A percentile compares a stretch with the other conserved stretches of the same genome.
Evolutionary conservation across 2,113 vertebrate genomes (phyloP).

Genomic region (Sapayoa aenigma): DNA sequence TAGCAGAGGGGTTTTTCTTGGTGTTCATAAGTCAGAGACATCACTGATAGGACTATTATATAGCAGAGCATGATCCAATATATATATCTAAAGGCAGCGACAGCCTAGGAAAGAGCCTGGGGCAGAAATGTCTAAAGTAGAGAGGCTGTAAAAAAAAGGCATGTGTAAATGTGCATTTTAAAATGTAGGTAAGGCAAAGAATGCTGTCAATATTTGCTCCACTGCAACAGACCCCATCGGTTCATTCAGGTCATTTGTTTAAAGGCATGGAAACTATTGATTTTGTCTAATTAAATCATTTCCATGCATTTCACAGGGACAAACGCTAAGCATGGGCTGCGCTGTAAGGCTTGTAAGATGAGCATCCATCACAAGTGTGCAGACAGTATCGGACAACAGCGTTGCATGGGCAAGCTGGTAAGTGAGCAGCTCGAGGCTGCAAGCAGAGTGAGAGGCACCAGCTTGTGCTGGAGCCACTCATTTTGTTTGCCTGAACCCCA

Average conservation of each 20-base stretch:
- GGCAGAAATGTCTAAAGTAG: background rate
- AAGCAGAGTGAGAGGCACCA: background rate
- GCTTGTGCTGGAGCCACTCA: background rate
- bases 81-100: background rate
- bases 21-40: background rate
- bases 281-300: conserved; percentile 6
- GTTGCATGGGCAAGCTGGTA: conserved; percentile 98
- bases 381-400: conserved; percentile 86
- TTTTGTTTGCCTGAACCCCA: background rate
- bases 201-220: background rate
- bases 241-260: conserved; percentile 3
- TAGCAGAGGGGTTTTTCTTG: background rate
- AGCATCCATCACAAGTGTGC: conserved; percentile 96
- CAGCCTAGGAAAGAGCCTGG: background rate
- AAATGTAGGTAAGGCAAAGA: background rate
- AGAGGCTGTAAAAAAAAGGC: background rate
- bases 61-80: background rate
- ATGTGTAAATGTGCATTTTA: rapidly evolving
- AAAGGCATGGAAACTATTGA: conserved; percentile 60
- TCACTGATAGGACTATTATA: background rate
- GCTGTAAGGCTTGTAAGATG: conserved; percentile 98
- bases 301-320: conserved; percentile 77
- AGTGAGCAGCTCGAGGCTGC: conserved; percentile 36
- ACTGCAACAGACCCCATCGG: background rate
- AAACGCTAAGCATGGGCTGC: conserved; percentile 91